Evolutionary conservation across 2,888 invertebrate genomes (phyloP), one percentile per base, ranked within the genome.

Genomic region (Ormyrus rosae): DNA sequence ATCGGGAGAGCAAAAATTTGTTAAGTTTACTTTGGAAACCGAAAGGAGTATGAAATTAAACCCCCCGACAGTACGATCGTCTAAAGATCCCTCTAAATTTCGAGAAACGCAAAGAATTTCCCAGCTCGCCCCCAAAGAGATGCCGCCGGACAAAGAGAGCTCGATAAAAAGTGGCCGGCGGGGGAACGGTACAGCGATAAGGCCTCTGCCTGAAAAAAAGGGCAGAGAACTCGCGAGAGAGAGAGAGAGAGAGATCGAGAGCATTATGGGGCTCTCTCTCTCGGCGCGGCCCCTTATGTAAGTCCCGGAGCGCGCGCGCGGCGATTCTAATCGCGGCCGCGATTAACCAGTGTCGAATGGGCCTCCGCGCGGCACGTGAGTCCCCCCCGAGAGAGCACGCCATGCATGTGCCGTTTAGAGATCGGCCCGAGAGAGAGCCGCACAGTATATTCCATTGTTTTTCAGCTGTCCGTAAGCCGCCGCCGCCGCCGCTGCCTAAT

Each of bases 331-430:
- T 80, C 79, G 69, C 51, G 69, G 46, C 10, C 65, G 65, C 75
- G 75, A 80, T 80, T 75, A 80, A 75, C 80, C 71, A 71, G 75
- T 80, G 80, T 75, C 80, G 80, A 75, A 79, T 73, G 9, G 34
- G 34, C 34, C 46, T 70, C 60, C 45, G 50, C 13, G 50, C 13
- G 13, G 55, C 56, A 55, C 63, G 78, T 51, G 68, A 78, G 71
- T 45, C 19, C 10, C 34, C 34, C 34, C 34, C 34, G 34, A 0
- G 34, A 34, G 34, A 34, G 34, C 34, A 0, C 34, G 34, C 34
- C 63, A 53, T 55, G 53, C 72, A 58, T 63, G 79, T 50, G 69
- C 63, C 61, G 63, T 69, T 72, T 60, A 55, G 34, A 34, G 53
- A 60, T 60, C 46, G 64, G 9, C 3, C 50, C 53, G 34, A 19